phyloP scores from a whole-genome alignment of 2,113 vertebrate species.

The Prietella phreatophila region DNA sequence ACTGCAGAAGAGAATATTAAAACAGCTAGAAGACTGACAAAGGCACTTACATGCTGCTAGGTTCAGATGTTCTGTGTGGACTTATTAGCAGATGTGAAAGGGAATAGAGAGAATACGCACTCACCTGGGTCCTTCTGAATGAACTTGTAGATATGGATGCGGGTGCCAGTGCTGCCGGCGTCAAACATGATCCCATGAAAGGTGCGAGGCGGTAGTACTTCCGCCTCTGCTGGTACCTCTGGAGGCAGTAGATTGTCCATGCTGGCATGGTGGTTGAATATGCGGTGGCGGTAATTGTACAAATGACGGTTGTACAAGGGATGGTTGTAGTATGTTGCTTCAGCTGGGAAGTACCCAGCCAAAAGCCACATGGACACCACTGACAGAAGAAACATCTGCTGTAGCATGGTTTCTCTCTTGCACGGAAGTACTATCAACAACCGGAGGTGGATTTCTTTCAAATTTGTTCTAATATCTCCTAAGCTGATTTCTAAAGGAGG shows the following conservation, averaged over 20 bases:
- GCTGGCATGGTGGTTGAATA: slow-evolving; percentile 72
- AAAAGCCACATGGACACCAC: slow-evolving; percentile 71
- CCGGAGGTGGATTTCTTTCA: slow-evolving; percentile 22
- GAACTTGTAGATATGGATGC: slow-evolving; percentile 97
- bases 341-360: slow-evolving; percentile 66
- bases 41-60: slow-evolving; percentile 24
- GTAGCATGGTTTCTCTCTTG: slow-evolving; percentile 70
- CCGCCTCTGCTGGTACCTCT: slow-evolving; percentile 54
- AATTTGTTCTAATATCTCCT: slow-evolving; percentile 14
- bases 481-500: slow-evolving; percentile 44
- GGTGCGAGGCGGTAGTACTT: slow-evolving; percentile 51
- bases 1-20: not conserved
- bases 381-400: slow-evolving; percentile 64
- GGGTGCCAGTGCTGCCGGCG: slow-evolving; percentile 93
- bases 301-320: slow-evolving; percentile 71
- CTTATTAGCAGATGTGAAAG: not conserved
- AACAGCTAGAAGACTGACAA: slow-evolving; percentile 22
- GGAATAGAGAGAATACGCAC: slow-evolving; percentile 26
- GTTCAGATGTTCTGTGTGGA: slow-evolving; percentile 20
- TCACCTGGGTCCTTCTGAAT: slow-evolving; percentile 87
- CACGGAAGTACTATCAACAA: slow-evolving; percentile 38
- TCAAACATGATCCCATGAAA: slow-evolving; percentile 98
- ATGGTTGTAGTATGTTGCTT: slow-evolving; percentile 75
- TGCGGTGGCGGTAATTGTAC: slow-evolving; percentile 72
- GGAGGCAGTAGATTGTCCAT: slow-evolving; percentile 82